Evolutionary conservation across 2,888 invertebrate genomes (phyloP), one percentile per base, ranked within the genome.

Genomic region (Lapara coniferarum): DNA sequence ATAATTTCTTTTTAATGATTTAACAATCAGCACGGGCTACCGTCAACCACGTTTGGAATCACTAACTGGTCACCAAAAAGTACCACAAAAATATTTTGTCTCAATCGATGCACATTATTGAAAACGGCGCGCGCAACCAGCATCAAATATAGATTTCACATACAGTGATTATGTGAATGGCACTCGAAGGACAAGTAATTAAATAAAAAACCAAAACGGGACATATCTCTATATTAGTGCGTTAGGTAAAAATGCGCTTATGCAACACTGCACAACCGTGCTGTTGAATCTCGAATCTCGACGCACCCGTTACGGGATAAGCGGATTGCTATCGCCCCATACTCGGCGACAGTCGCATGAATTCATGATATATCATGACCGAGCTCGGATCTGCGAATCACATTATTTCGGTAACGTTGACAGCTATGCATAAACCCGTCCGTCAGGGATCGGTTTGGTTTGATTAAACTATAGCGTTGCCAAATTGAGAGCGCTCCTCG

Each of bases 291-390:
- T 82, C 67, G 66, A 58, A 66, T 66, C 58, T 82, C 67, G 71
- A 69, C 59, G 52, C 74, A 88, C 89, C 92, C 86, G 86, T 89
- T 92, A 90, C 83, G 87, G 92, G 78, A 82, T 86, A 90, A 91
- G 89, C 89, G 88, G 89, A 91, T 92, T 90, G 92, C 93, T 93
- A 93, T 93, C 93, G 89, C 92, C 88, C 93, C 93, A 92, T 91
- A 92, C 92, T 92, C 84, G 92, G 93, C 86, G 91, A 92, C 93
- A 92, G 91, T 88, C 87, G 87, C 85, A 85, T 90, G 92, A 92
- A 91, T 91, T 90, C 66, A 76, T 76, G 77, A 75, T 75, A 73
- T 72, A 72, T 92, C 84, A 87, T 87, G 89, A 89, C 87, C 88
- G 88, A 89, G 87, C 85, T 81, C 80, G 82, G 83, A 81, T 81